phyloP scores from a whole-genome alignment of 2,113 vertebrate genomes.

The Anguilla japonica region DNA sequence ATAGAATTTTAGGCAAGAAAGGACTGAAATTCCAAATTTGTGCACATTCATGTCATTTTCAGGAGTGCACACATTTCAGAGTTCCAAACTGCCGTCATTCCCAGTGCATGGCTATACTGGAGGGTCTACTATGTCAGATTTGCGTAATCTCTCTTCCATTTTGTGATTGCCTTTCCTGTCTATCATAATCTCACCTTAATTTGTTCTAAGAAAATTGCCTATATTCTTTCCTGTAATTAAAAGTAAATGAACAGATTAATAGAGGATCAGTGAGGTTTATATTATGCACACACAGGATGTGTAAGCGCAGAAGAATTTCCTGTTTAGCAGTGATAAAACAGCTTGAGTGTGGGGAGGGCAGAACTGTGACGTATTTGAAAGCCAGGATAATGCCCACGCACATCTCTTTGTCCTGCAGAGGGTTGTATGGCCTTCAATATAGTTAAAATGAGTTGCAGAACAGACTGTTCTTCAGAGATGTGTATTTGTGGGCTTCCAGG shows the following conservation, averaged over 20 bases:
- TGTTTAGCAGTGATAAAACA: neutral
- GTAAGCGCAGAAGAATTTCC: neutral
- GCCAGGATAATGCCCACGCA: neutral
- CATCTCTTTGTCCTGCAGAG: neutral
- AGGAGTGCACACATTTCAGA: too few species aligned
- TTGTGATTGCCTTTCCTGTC: too few species aligned
- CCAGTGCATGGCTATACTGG: too few species aligned
- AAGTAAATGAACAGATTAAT: neutral
- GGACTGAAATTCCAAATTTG: too few species aligned
- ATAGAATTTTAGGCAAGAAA: too few species aligned
- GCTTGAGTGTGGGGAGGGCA: neutral
- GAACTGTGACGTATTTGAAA: neutral
- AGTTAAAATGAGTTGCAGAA: neutral
- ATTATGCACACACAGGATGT: neutral
- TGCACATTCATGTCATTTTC: too few species aligned
- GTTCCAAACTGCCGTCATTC: too few species aligned
- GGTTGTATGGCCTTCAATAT: constrained; percentile 8
- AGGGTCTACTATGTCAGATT: too few species aligned
- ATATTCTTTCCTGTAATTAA: neutral
- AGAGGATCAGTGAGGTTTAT: neutral
- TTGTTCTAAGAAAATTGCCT: neutral
- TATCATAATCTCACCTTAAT: neutral
- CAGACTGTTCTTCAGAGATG: constrained; percentile 2
- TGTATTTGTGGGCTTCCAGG: neutral
- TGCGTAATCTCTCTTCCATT: too few species aligned